Evolutionary conservation across 2,113 vertebrate species (phyloP).

Genomic region (Leiothrix lutea): DNA sequence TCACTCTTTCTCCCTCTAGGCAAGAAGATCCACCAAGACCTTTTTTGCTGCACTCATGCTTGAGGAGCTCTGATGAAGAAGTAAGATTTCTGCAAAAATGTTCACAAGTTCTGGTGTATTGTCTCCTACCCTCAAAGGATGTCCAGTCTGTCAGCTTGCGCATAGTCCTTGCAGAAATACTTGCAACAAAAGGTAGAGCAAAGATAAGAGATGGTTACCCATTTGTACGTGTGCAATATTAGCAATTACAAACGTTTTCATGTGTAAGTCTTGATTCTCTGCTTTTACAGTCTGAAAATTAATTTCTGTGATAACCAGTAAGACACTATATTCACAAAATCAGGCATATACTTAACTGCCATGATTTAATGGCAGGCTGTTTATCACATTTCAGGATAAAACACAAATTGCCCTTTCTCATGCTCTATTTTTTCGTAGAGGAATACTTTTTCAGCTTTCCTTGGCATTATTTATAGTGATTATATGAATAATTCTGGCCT

Average conservation of each 20-base stretch:
- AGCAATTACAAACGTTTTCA: not conserved
- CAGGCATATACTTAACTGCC: not conserved
- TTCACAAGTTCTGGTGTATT: constrained; percentile 88
- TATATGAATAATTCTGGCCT: not conserved
- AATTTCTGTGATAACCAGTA: not conserved
- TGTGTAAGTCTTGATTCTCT: not conserved
- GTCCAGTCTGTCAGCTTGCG: constrained; percentile 89
- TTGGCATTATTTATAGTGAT: not conserved
- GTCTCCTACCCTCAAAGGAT: constrained; percentile 89
- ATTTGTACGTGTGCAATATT: not conserved
- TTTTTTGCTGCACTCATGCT: constrained; percentile 88
- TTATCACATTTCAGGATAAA: not conserved
- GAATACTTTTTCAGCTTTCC: not conserved
- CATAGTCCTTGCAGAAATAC: constrained; percentile 93
- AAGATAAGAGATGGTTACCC: constrained; percentile 1
- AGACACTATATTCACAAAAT: not conserved
- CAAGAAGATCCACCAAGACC: constrained; percentile 87
- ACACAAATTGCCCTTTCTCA: not conserved
- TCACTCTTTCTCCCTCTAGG: constrained; percentile 54
- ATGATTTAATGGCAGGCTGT: not conserved
- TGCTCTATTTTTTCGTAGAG: not conserved
- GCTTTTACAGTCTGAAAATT: not conserved
- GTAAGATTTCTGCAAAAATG: constrained; percentile 89
- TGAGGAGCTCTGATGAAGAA: constrained; percentile 87
- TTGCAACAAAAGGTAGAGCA: constrained; percentile 89